Base-by-base conservation (phyloP, 2,888 invertebrate species). In the Andrena chrysosceles region DNA sequence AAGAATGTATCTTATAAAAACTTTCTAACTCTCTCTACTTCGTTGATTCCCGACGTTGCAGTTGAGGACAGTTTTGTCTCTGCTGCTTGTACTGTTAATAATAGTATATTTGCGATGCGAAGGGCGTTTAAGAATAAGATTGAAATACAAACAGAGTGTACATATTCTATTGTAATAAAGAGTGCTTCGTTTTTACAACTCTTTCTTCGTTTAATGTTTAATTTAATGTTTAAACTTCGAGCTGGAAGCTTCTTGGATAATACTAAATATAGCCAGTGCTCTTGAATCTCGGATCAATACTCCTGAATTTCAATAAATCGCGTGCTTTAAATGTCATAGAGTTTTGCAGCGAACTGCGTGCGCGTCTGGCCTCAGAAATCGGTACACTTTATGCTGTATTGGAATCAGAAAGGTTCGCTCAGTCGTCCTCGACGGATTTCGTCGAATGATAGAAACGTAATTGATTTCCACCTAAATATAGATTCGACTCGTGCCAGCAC, bases 401-500 rank as follows among this genome's bases (percentile, higher is more conserved):
- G n/a, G 23, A 72, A 72, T 26, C 1, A 6, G 10, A n/a, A 48
- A 68, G 48, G 42, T 49, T 5, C 6, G 1, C 7, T 60, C 23
- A 23, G 4, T 42, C n/a, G 35, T 33, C 7, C 20, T 13, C 49
- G 16, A 42, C 7, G 42, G 16, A 16, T 59, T 7, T 56, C 3
- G 20, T 23, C 49, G 31, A 63, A 68, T 71, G 42, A 69, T n/a
- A 42, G 33, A 31, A 73, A 13, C 67, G 60, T 70, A 76, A 85
- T 84, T 85, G 82, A 83, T 78, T 80, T 59, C 7, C 23, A 60
- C 76, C 68, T 81, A 83, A 84, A 73, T 80, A 82, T 78, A 85
- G 73, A 81, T 23, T 26, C 35, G 54, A 7, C 4, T 52, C 26
- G 8, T 8, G 7, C 3, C n/a, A 66, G 16, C 49, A 35, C 3